phyloP scores from a whole-genome alignment of 2,888 invertebrate genomes.

The Ornithoptera alexandrae region DNA sequence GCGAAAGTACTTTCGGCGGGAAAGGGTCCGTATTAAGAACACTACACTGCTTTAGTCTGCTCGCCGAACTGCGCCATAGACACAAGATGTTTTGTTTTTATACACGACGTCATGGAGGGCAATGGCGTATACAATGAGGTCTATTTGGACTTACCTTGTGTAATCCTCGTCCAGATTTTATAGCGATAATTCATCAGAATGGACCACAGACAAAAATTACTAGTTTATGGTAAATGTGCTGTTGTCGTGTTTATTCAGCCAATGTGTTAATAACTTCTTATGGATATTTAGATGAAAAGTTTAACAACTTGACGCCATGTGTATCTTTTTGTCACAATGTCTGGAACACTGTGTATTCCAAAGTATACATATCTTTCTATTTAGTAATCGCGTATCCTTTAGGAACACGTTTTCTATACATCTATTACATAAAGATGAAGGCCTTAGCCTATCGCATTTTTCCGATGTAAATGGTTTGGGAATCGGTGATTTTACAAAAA shows the following conservation, averaged over 20 bases:
- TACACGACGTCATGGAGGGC: slow-evolving; percentile 49
- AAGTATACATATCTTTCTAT: slow-evolving; percentile 27
- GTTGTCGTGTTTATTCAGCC: no score
- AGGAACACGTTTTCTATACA: slow-evolving; percentile 32
- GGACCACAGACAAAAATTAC: no score
- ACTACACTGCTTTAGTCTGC: slow-evolving; percentile 47
- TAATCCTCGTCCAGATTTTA: no score
- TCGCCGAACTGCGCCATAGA: slow-evolving; percentile 58
- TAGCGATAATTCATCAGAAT: no score
- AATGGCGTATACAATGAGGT: slow-evolving; percentile 43
- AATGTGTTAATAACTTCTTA: no score
- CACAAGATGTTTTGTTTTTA: slow-evolving; percentile 61
- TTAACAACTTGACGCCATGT: neutral
- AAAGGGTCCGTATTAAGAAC: slow-evolving; percentile 32
- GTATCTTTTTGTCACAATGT: slow-evolving; percentile 28
- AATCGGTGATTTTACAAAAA: no score
- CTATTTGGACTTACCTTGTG: slow-evolving; percentile 13
- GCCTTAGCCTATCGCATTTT: no score
- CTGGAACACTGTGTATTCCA: slow-evolving; percentile 24
- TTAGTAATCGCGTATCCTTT: slow-evolving; percentile 25
- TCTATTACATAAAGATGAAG: neutral
- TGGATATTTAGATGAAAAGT: no score
- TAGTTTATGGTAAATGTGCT: no score
- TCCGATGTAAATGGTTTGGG: slow-evolving; percentile 9
- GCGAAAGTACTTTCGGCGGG: slow-evolving; percentile 23